These are phyloP conservation scores for Neosilurus hyrtlii DNA, from an alignment of 2,797 vertebrate genomes.

Conservation along the genomic window DNA sequence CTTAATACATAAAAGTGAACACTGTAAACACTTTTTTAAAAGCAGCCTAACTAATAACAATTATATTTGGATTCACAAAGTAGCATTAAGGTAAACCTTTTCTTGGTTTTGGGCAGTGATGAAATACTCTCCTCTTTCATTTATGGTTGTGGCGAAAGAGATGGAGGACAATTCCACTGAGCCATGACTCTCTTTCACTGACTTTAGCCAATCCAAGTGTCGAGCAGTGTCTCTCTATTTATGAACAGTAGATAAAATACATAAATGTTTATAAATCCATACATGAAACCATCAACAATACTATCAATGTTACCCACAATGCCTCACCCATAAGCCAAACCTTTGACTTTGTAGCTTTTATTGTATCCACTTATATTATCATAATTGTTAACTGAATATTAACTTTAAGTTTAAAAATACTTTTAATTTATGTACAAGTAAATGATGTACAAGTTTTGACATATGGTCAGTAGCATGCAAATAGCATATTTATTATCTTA, in stretches of 20 bases:
- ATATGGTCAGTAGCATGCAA: not conserved
- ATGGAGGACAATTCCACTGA: constrained; percentile 94
- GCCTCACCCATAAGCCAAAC: not conserved
- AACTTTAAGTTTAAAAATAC: not conserved
- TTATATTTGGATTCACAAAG: not conserved
- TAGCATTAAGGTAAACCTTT: constrained; percentile 62
- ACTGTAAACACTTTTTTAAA: not conserved
- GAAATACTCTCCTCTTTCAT: constrained; percentile 83
- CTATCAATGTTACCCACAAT: not conserved
- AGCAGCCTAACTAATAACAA: not conserved
- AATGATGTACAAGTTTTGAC: not conserved
- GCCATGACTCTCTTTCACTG: constrained; percentile 93
- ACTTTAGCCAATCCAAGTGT: constrained; percentile 90
- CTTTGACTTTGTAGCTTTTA: not conserved
- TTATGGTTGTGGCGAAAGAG: constrained; percentile 87
- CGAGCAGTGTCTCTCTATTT: constrained; percentile 80
- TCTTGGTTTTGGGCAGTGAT: constrained; percentile 71
- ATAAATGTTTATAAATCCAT: constrained; percentile 54
- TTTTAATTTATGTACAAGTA: not conserved
- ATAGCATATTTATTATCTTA: not conserved
- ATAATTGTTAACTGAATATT: not conserved
- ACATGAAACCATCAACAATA: not conserved
- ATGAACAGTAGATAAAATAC: not conserved
- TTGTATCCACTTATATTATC: not conserved
- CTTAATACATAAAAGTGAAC: not conserved